Evolutionary conservation across 2,797 vertebrate genomes (phyloP).

Genomic region (Halcyon leucocephala): DNA sequence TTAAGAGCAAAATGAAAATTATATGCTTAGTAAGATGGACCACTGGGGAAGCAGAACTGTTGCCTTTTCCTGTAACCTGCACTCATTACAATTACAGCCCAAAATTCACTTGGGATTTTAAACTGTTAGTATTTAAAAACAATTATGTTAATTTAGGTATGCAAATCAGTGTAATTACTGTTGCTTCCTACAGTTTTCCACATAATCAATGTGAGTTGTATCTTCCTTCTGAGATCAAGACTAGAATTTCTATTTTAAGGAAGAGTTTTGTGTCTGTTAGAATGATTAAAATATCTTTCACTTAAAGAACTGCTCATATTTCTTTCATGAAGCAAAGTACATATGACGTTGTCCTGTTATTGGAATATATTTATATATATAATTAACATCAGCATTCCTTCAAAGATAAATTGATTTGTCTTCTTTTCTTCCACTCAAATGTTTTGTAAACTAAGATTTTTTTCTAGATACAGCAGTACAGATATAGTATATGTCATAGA

Average conservation of each 20-base stretch:
- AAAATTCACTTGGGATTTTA: constrained; percentile 38
- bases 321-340: neutral
- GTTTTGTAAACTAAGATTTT: neutral
- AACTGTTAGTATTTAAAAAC: constrained; percentile 52
- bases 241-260: constrained; percentile 26
- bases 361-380: neutral
- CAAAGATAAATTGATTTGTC: neutral
- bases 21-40: constrained; percentile 30
- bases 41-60: constrained; percentile 36
- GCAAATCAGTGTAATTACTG: constrained; percentile 56
- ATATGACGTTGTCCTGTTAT: neutral
- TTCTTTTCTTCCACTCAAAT: neutral
- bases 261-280: neutral
- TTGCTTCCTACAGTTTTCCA: constrained; percentile 51
- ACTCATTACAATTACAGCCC: constrained; percentile 39
- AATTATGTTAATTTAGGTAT: constrained; percentile 63
- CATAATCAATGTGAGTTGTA: constrained; percentile 18
- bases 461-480: no score
- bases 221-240: constrained; percentile 36
- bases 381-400: neutral
- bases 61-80: constrained; percentile 48
- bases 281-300: neutral
- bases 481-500: no score
- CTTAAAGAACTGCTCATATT: neutral
- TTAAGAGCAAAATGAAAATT: constrained; percentile 48